Base-by-base conservation (phyloP, 2,888 invertebrate genomes). In the Agriopis leucophaearia region DNA sequence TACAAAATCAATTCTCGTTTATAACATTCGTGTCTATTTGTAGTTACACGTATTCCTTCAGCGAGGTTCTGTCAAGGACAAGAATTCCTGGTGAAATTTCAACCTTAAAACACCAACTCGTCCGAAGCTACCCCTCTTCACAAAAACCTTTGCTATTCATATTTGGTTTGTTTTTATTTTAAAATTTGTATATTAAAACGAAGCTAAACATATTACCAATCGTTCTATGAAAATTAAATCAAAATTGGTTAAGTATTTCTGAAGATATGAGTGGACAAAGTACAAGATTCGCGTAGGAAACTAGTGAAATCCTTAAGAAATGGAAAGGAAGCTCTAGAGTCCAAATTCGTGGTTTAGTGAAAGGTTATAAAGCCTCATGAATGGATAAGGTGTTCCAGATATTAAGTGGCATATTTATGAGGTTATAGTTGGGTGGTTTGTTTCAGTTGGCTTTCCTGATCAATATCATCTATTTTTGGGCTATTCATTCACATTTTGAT, bases 361-460 rank as follows among this genome's bases (percentile, higher is more conserved):
- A n/a, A 0, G 16, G 38, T 38, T 61, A 66, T 66, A 50, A 66
- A 60, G 35, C 52, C 61, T 66, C 66, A 61, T 66, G 66, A 66
- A 66, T 66, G 66, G 57, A n/a, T 56, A 56, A 66, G 66, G 61
- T 66, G 61, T 66, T 61, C 62, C 66, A 66, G 47, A 62, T 66
- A 57, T 61, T 66, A 66, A 62, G 66, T 62, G 66, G 44, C 10
- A 51, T 52, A 51, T 66, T 66, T 66, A 66, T 16, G 61, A 47
- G n/a, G 51, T 42, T 61, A 56, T 27, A 57, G 15, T 52, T 66
- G 10, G 50, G 12, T 42, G 60, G 54, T 60, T 40, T 58, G 54
- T 60, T 40, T 58, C 40, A 4, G 40, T 52, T 42, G 56, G 38
- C 7, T 51, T 45, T 16, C 44, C 57, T 15, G 61, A 57, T 66